Percentiles rank a stretch among this genome's conserved stretches.
These are phyloP conservation scores for Alsophila aescularia DNA, from an alignment of 2,888 invertebrate genomes.

Conservation along the genomic window DNA sequence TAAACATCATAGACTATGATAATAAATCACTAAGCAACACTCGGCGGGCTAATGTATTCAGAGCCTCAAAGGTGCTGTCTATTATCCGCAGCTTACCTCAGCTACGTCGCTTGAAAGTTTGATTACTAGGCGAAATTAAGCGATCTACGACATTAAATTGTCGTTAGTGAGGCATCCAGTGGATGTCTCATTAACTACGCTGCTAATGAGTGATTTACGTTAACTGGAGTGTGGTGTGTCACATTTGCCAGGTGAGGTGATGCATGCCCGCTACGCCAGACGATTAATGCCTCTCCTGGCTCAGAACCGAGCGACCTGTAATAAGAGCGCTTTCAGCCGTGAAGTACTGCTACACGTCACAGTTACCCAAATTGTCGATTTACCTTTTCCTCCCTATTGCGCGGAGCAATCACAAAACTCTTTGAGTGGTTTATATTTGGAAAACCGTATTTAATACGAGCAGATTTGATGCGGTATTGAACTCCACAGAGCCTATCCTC, in stretches of 20 bases:
- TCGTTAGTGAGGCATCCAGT: constrained; percentile 71
- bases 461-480: not conserved
- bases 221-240: constrained; percentile 68
- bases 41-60: constrained; percentile 63
- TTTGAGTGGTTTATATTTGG: constrained; percentile 25
- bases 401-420: constrained; percentile 31
- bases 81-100: constrained; percentile 64
- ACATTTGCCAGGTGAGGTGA: constrained; percentile 57
- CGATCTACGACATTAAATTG: constrained; percentile 73
- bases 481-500: constrained; percentile 3
- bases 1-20: constrained; percentile 24
- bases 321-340: constrained; percentile 64
- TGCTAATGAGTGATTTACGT: constrained; percentile 74
- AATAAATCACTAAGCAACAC: constrained; percentile 68
- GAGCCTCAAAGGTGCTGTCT: constrained; percentile 64
- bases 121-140: constrained; percentile 73
- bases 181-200: constrained; percentile 66
- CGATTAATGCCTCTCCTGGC: constrained; percentile 57
- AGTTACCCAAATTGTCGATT: constrained; percentile 60
- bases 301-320: constrained; percentile 56
- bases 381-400: constrained; percentile 45
- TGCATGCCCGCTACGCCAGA: constrained; percentile 51
- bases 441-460: constrained; percentile 6
- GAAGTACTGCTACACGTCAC: constrained; percentile 54
- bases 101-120: constrained; percentile 66